phyloP scores from a whole-genome alignment of 2,888 invertebrate species.

The Athalia rosae region DNA sequence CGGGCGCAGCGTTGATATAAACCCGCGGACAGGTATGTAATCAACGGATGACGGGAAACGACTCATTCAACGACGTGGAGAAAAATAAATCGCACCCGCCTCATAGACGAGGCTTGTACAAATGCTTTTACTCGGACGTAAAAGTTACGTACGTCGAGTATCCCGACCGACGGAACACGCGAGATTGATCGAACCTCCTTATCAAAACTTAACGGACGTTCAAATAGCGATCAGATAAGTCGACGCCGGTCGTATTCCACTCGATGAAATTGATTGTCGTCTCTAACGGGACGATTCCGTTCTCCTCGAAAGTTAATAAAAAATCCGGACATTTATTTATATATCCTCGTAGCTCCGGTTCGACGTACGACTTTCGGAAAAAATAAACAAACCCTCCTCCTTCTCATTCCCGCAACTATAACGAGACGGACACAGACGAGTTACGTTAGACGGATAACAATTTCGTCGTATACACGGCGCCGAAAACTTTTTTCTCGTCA shows the following conservation, averaged over 20 bases:
- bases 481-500: neutral
- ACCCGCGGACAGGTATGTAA: neutral
- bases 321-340: neutral
- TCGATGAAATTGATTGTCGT: slow-evolving; percentile 39
- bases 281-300: slow-evolving; percentile 21
- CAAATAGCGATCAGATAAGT: slow-evolving; percentile 31
- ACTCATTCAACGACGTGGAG: too few species aligned
- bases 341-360: neutral
- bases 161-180: neutral
- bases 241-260: slow-evolving; percentile 29
- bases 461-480: neutral
- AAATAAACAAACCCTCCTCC: too few species aligned
- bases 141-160: neutral
- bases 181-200: slow-evolving; percentile 34
- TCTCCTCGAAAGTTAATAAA: slow-evolving; percentile 5
- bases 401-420: neutral
- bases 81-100: too few species aligned
- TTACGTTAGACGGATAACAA: neutral
- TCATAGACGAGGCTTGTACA: neutral
- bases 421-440: slow-evolving; percentile 15
- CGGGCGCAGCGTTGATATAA: too few species aligned
- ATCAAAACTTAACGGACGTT: slow-evolving; percentile 10
- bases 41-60: neutral
- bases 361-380: too few species aligned
- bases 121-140: neutral